A percentile compares a stretch with the other conserved stretches of the same genome.
Evolutionary conservation across 2,888 invertebrate genomes (phyloP).

Genomic region (Blastobasis adustella): DNA sequence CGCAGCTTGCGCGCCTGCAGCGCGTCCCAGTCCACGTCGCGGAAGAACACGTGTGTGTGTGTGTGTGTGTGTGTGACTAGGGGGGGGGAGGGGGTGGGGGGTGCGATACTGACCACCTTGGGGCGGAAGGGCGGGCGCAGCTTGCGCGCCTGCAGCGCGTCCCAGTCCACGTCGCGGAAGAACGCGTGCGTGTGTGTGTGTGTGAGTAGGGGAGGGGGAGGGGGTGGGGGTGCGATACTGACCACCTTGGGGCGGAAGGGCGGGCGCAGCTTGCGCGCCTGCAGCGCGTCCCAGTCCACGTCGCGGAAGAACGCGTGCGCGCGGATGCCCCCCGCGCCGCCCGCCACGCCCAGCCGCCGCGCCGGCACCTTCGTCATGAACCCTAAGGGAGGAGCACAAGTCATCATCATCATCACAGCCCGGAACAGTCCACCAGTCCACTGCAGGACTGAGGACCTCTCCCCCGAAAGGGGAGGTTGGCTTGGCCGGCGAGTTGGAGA

Average conservation of each 20-base stretch:
- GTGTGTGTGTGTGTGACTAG: too few relatives aligned
- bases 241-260: conserved; percentile 99
- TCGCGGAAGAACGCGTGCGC: conserved; percentile 94
- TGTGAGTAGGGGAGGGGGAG: neutral
- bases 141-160: conserved; percentile 89
- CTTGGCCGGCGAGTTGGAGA: too few relatives aligned
- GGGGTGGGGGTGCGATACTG: conserved; percentile 47
- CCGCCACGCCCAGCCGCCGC: conserved; percentile 93
- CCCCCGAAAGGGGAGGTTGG: too few relatives aligned
- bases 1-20: conserved; percentile 92
- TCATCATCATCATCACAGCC: too few relatives aligned
- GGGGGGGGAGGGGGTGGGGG: neutral
- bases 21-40: conserved; percentile 97
- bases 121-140: conserved; percentile 98
- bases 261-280: conserved; percentile 92
- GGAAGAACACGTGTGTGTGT: conserved; percentile 92
- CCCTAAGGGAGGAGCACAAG: conserved; percentile 42
- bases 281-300: conserved; percentile 97
- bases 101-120: conserved; percentile 86
- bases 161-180: conserved; percentile 78
- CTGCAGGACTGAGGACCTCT: too few relatives aligned
- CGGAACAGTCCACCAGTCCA: too few relatives aligned
- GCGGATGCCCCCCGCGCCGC: conserved; percentile 88
- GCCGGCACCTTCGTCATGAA: conserved; percentile 99
- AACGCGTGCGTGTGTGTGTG: conserved; percentile 90